Percentiles rank a stretch among this genome's conserved stretches.
Evolutionary conservation across 2,797 vertebrate species (phyloP).

Genomic region (Xenops minutus): DNA sequence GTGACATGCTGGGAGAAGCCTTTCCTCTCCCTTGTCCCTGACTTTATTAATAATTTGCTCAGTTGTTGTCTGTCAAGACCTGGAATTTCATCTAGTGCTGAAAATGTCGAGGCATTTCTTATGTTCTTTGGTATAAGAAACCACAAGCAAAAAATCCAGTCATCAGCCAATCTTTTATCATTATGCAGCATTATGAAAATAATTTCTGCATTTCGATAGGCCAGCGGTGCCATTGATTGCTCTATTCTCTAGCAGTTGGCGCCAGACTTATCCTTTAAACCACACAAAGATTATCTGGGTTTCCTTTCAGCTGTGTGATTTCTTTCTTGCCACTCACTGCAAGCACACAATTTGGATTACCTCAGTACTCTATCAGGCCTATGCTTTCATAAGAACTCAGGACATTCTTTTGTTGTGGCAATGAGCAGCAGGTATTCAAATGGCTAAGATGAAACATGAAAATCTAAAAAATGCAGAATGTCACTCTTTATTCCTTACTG

Average conservation of each 20-base stretch:
- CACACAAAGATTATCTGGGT: not conserved
- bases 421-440: not conserved
- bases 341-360: not conserved
- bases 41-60: not conserved
- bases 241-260: not conserved
- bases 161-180: not conserved
- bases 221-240: not conserved
- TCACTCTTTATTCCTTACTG: not conserved
- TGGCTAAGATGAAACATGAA: not conserved
- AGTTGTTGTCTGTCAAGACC: not conserved
- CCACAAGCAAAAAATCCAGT: conserved; percentile 6
- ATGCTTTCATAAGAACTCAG: not conserved
- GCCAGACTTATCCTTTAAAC: conserved; percentile 24
- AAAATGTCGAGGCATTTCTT: not conserved
- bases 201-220: not conserved
- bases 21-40: not conserved
- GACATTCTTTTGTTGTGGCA: not conserved
- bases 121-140: not conserved
- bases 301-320: not conserved
- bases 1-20: not conserved
- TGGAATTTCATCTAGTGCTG: not conserved
- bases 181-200: conserved; percentile 38
- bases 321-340: not conserved
- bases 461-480: not conserved
- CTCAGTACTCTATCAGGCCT: not conserved